Evolutionary conservation across 2,888 invertebrate genomes (phyloP), one percentile per base, ranked within the genome.

Genomic region (Drosophila anomalata): DNA sequence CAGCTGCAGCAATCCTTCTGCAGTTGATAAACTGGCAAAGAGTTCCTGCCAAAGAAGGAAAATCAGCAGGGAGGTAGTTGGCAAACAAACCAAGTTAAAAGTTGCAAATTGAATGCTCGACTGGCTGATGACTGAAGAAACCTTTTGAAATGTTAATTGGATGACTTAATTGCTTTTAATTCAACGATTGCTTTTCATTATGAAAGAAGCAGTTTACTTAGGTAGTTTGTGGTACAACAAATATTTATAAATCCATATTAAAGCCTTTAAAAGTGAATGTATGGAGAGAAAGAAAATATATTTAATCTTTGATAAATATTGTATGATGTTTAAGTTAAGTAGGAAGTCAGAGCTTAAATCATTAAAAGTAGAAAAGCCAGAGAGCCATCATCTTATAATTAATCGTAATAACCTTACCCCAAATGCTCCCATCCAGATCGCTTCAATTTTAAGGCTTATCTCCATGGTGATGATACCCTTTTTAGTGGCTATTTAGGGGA

Each of bases 21-120:
- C 85, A 78, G 79, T 78, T 83, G 70, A 69, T 70, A 85, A 82
- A 76, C 72, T 78, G 77, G 70, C 75, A 74, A 73, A 76, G 62
- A 60, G 65, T 55, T 65, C 33, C 29, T 22, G 22, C 12, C 61
- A 65, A 66, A 51, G 48, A 31, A 54, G 6, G 47, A 66, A 65
- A 54, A 29, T 36, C 63, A 24, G 46, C 36, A 29, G 52, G 31
- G 65, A 7, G 24, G 53, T 41, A 24, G 29, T 36, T 26, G 51
- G 61, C 60, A 63, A 51, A 46, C 61, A 63, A 63, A 51, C 63
- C 61, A 44, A 36, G 50, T 61, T 51, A 61, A 65, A 65, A 66
- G 47, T 65, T 65, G 41, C 47, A 42, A 33, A 55, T 55, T 41
- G 65, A 65, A 66, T 54, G 54, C 65, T 66, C 65, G 47, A 65